Conservation (phyloP, 2,888 invertebrate genomes). For the Phalera bucephala region DNA sequence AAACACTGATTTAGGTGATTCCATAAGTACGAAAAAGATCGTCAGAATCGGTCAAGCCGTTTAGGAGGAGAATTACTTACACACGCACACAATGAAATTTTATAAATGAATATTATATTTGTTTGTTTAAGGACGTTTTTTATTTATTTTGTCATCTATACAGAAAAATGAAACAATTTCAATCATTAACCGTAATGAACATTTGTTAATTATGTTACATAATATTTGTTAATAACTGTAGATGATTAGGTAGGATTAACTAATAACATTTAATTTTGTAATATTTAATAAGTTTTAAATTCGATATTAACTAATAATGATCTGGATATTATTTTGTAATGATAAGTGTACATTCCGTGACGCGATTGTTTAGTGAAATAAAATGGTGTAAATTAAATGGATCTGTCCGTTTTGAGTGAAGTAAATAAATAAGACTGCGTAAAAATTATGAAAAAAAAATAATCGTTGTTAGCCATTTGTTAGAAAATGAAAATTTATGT, state of each 20-base stretch:
- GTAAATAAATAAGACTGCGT: conserved; percentile 60
- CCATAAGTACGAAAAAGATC: no score
- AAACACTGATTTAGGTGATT: no score
- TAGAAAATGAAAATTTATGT: conserved; percentile 27
- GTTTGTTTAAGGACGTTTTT: no score
- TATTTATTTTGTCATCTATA: no score
- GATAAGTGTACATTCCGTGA: conserved; percentile 38
- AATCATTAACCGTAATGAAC: not conserved
- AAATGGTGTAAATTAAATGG: conserved; percentile 31
- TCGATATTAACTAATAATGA: conserved; percentile 16
- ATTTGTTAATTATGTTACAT: conserved; percentile 14
- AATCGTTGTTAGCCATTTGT: conserved; percentile 23
- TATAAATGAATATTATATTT: no score
- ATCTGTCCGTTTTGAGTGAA: conserved; percentile 40
- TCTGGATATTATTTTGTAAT: conserved; percentile 26
- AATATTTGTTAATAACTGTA: conserved; percentile 17
- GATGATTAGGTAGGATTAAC: conserved; percentile 23
- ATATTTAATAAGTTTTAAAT: conserved; percentile 18
- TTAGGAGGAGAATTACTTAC: no score
- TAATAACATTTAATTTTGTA: conserved; percentile 22
- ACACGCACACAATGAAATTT: no score
- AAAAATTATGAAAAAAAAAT: conserved; percentile 43
- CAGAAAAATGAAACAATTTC: no score
- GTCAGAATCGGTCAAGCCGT: no score
- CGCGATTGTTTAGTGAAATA: conserved; percentile 32